Evolutionary conservation across 1,140 invertebrate genomes (phyloP).

Genomic region (Hormaphis cornu): DNA sequence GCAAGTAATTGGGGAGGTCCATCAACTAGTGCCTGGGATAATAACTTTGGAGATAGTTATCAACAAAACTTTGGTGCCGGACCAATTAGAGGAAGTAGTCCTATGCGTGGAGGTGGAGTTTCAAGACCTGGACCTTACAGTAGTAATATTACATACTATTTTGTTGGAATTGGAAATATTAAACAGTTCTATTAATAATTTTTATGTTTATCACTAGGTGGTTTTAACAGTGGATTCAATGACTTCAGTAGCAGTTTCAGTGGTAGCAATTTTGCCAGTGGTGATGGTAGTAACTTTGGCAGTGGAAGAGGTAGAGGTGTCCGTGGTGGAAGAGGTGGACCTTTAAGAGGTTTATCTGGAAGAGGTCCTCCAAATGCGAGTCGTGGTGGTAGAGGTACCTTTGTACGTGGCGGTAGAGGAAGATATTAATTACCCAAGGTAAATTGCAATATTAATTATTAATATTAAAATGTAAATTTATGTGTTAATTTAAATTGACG

Average conservation of each 20-base stretch:
- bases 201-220: conserved; percentile 33
- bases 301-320: neutral
- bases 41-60: conserved; percentile 36
- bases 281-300: neutral
- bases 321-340: conserved; percentile 16
- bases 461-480: neutral
- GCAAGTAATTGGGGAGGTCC: conserved; percentile 36
- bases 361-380: conserved; percentile 4
- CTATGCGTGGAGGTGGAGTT: conserved; percentile 8
- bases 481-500: neutral
- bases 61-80: conserved; percentile 38
- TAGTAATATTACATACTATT: conserved; percentile 33
- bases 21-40: conserved; percentile 33
- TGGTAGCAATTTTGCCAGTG: conserved; percentile 20
- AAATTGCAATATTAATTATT: neutral
- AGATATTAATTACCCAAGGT: conserved; percentile 11
- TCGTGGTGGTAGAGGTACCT: conserved; percentile 15
- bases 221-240: conserved; percentile 1
- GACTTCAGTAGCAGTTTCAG: neutral
- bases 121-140: conserved; percentile 24
- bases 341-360: neutral
- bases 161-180: conserved; percentile 31
- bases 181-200: conserved; percentile 27
- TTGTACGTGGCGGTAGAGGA: conserved; percentile 24
- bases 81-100: conserved; percentile 34